Evolutionary conservation across 2,888 invertebrate species (phyloP), one percentile per base, ranked within the genome.

Genomic region (Latrodectus elegans): DNA sequence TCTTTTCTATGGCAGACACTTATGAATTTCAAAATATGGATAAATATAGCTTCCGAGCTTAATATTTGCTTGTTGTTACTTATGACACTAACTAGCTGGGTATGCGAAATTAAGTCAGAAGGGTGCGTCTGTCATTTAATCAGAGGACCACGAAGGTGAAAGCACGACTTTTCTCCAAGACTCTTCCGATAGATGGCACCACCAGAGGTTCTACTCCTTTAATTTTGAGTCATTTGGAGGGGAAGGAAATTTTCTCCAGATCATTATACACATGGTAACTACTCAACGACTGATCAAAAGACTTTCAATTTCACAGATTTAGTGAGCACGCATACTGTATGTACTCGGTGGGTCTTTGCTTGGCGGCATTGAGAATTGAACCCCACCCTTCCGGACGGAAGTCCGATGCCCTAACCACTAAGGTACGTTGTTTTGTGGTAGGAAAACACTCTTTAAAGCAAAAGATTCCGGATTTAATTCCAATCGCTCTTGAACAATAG

Each of bases 211-310:
- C 55, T 2, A 55, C 55, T 55, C 14, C 10, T 55, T 55, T 12
- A 55, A 55, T 55, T 55, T 55, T 55, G 55, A 22, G 22, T 22
- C 22, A 22, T 22, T 1, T 22, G 55, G 14, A 55, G n/a, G n/a
- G n/a, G n/a, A n/a, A n/a, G n/a, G n/a, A n/a, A n/a, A 55, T 55
- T 55, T 55, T 55, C 55, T 55, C 55, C 55, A 55, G 55, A 55
- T 1, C 10, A 10, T 14, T 55, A 14, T 1, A 55, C 55, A 0
- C 55, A 55, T 1, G 55, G 55, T 22, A 55, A 55, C 55, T 55
- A 2, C 10, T 55, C 55, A 55, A 14, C 2, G 2, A 55, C 14
- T 14, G 55, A 55, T 14, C 55, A 55, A 1, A 55, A 55, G 14
- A 55, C 55, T 55, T 55, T 55, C 55, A 2, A 55, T 55, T 55